Evolutionary conservation across 1,140 invertebrate species (phyloP).

Genomic region (Vollenhovia emeryi): DNA sequence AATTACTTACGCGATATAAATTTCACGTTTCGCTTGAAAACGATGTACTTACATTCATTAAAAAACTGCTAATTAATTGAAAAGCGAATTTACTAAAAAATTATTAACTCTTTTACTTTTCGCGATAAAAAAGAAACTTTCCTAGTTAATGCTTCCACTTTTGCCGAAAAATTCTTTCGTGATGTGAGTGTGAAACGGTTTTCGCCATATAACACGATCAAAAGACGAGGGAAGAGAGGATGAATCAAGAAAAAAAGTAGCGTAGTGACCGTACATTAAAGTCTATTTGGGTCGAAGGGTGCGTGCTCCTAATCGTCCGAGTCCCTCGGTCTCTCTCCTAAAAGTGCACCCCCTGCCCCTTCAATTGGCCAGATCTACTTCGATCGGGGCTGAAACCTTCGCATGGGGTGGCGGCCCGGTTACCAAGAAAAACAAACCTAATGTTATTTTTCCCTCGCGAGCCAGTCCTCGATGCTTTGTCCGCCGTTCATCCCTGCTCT

Average conservation of each 20-base stretch:
- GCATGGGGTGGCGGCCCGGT: neutral
- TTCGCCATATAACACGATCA: slow-evolving; percentile 12
- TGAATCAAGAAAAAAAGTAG: slow-evolving; percentile 20
- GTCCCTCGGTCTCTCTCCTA: slow-evolving; percentile 2
- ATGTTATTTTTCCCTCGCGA: slow-evolving; percentile 55
- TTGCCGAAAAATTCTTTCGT: slow-evolving; percentile 56
- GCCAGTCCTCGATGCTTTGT: slow-evolving; percentile 42
- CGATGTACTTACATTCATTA: neutral
- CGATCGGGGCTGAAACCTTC: neutral
- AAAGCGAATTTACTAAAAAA: neutral
- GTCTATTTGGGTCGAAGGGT: slow-evolving; percentile 29
- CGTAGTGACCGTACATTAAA: slow-evolving; percentile 60
- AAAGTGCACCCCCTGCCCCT: slow-evolving; percentile 39
- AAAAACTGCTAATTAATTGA: neutral
- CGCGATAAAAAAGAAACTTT: neutral
- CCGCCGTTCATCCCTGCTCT: neutral
- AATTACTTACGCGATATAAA: neutral
- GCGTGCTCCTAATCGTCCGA: slow-evolving; percentile 21
- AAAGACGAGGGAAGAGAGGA: neutral
- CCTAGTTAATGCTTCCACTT: neutral
- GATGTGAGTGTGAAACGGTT: slow-evolving; percentile 18
- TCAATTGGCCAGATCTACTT: slow-evolving; percentile 27
- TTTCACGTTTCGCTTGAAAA: neutral
- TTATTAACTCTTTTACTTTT: slow-evolving; percentile 1
- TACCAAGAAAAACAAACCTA: slow-evolving; percentile 66